Conservation (phyloP, 2,797 vertebrate species). For the Eulemur coronatus region DNA sequence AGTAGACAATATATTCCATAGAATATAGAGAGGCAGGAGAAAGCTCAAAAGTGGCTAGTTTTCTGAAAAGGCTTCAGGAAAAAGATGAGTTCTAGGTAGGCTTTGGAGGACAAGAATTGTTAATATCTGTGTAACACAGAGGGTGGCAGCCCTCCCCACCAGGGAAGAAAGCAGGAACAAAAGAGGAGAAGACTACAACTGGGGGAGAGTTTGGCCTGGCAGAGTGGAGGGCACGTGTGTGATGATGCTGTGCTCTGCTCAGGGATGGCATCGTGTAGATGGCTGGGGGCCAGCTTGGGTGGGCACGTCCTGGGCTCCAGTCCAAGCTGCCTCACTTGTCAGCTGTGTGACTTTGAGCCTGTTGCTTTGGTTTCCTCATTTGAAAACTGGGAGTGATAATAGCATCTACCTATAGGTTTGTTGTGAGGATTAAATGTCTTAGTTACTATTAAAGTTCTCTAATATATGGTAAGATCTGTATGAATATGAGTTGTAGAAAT, state of each 20-base stretch:
- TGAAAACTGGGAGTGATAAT: neutral
- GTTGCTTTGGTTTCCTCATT: neutral
- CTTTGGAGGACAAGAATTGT: neutral
- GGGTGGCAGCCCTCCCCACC: neutral
- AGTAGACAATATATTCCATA: neutral
- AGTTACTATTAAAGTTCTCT: neutral
- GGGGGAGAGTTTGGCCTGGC: neutral
- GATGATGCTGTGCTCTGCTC: neutral
- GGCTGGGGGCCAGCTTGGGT: neutral
- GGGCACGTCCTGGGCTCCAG: neutral
- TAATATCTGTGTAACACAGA: neutral
- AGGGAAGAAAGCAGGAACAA: neutral
- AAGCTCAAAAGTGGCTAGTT: neutral
- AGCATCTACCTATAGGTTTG: neutral
- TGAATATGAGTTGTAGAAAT: neutral
- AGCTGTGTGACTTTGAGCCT: neutral
- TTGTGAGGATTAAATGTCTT: conserved; percentile 12
- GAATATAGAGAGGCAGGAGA: neutral
- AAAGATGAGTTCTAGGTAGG: neutral
- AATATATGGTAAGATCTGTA: neutral
- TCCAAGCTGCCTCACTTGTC: neutral
- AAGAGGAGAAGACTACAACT: neutral
- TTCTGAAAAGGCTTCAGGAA: neutral
- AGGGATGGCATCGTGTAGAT: rapidly evolving
- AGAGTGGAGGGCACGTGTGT: neutral